Percentiles rank a stretch among this genome's conserved stretches.
These are phyloP conservation scores for Indri indri DNA, from an alignment of 2,113 vertebrate species.

Conservation along the genomic window DNA sequence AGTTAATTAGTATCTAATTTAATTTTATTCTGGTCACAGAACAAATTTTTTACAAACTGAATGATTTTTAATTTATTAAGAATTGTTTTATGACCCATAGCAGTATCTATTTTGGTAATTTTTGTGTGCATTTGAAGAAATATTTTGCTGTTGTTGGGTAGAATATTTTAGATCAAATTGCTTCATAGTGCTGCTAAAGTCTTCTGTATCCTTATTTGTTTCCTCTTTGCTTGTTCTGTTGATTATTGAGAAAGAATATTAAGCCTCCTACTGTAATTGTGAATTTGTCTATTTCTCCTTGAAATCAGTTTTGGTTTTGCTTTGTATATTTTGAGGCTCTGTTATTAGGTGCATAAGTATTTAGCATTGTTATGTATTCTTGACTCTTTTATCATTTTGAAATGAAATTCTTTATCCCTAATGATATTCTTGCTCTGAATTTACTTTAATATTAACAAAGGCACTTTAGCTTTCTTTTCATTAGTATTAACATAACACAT, in stretches of 20 bases:
- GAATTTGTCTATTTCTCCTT: not conserved
- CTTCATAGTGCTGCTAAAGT: not conserved
- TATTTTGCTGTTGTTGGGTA: not conserved
- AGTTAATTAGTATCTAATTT: not conserved
- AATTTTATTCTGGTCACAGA: not conserved
- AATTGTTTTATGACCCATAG: not conserved
- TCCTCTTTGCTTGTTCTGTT: not conserved
- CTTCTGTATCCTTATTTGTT: not conserved
- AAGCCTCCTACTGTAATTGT: not conserved
- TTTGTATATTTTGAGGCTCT: not conserved
- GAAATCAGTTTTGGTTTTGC: not conserved
- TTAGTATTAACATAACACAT: not conserved
- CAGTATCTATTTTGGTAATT: not conserved
- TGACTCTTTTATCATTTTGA: not conserved
- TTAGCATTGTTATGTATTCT: not conserved
- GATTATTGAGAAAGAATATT: not conserved
- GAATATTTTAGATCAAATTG: not conserved
- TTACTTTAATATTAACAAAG: not conserved
- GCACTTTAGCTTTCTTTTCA: not conserved
- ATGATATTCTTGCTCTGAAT: not conserved
- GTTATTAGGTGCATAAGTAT: not conserved
- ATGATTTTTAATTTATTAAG: not conserved
- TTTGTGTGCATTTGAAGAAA: not conserved
- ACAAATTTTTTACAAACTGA: not conserved
- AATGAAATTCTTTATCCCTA: not conserved